Percentiles rank a stretch among this genome's conserved stretches.
Conservation (phyloP, 2,888 invertebrate genomes). For the Smittia aterrima region DNA sequence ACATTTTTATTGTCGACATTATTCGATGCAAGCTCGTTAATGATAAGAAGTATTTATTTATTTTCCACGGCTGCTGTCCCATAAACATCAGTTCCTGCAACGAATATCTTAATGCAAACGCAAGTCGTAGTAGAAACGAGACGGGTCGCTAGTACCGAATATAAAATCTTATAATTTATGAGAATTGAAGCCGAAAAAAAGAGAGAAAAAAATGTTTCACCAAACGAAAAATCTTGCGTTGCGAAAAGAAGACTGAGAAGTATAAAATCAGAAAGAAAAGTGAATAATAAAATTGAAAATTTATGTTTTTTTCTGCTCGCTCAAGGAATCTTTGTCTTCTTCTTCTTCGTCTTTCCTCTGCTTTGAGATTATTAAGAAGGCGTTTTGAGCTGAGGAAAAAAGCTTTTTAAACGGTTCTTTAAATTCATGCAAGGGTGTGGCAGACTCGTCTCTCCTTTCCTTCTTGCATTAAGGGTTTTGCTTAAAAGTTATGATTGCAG, state of each 20-base stretch:
- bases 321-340: constrained; percentile 18
- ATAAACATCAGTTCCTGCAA: neutral
- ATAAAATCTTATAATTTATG: constrained; percentile 41
- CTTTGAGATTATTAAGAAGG: constrained; percentile 38
- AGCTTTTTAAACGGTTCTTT: constrained; percentile 40
- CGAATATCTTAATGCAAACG: neutral
- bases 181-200: constrained; percentile 35
- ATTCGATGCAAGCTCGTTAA: neutral
- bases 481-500: neutral
- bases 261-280: constrained; percentile 39
- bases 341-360: neutral
- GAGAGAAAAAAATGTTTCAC: constrained; percentile 18
- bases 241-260: constrained; percentile 16
- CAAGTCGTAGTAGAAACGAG: neutral
- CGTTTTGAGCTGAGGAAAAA: constrained; percentile 23
- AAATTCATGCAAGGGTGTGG: constrained; percentile 40
- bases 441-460: too few relatives aligned
- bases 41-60: neutral
- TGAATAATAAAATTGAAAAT: constrained; percentile 41
- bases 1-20: neutral
- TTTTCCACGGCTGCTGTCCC: neutral
- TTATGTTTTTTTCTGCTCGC: constrained; percentile 28
- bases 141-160: constrained; percentile 11
- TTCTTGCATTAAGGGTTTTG: neutral
- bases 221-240: constrained; percentile 23